phyloP scores from a whole-genome alignment of 2,888 invertebrate species.

The Cheilosia soror region DNA sequence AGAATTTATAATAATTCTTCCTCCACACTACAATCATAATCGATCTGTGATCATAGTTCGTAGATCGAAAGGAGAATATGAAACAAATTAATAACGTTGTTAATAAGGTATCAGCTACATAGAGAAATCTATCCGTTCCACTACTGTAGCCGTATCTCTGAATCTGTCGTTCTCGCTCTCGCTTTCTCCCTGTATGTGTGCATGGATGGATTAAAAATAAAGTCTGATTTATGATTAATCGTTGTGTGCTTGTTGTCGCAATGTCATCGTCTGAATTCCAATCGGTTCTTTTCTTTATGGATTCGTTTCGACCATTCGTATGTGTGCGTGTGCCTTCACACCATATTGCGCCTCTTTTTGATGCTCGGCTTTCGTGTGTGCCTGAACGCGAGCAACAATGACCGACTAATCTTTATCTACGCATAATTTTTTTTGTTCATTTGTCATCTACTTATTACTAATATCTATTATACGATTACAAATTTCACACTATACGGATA shows the following conservation, averaged over 20 bases:
- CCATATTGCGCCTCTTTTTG: constrained; percentile 35
- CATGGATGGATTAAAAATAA: constrained; percentile 71
- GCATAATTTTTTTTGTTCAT: constrained; percentile 70
- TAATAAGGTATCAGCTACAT: constrained; percentile 43
- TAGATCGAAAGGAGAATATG: constrained; percentile 30
- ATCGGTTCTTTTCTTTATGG: constrained; percentile 64
- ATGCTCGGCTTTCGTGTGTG: constrained; percentile 34
- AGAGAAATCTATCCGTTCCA: constrained; percentile 15
- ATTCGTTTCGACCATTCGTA: constrained; percentile 46
- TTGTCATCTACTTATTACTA: constrained; percentile 75
- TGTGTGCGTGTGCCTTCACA: constrained; percentile 47
- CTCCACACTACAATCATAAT: constrained; percentile 17
- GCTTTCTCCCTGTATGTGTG: background rate
- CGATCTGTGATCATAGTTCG: constrained; percentile 33
- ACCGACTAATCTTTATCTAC: constrained; percentile 70
- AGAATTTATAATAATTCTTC: constrained; percentile 9
- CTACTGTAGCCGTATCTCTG: background rate
- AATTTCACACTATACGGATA: constrained; percentile 63
- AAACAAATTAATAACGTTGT: constrained; percentile 52
- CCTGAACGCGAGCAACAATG: constrained; percentile 53
- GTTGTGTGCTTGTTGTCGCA: constrained; percentile 73
- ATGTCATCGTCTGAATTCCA: constrained; percentile 76
- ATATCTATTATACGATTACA: constrained; percentile 73
- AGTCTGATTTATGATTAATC: constrained; percentile 78
- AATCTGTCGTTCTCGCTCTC: background rate